Conservation (phyloP, 1,140 invertebrate genomes). For the Chelonus insularis region DNA sequence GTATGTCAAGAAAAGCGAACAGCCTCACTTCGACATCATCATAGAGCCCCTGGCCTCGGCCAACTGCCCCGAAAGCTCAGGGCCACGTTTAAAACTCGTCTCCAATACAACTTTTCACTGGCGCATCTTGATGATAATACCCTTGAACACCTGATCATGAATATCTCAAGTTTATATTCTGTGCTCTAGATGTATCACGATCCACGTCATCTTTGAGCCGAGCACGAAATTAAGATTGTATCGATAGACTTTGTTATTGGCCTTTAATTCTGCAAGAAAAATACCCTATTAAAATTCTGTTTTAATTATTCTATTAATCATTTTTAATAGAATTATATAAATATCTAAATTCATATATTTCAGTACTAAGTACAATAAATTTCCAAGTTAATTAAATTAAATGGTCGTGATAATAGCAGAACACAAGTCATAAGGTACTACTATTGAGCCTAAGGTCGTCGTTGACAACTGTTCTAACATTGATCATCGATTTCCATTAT, state of each 20-base stretch:
- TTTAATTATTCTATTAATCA: too few relatives aligned
- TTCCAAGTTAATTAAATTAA: neutral
- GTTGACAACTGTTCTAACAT: neutral
- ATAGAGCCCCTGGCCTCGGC: conserved; percentile 12
- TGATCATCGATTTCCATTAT: neutral
- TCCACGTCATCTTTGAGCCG: too few relatives aligned
- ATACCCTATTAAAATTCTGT: too few relatives aligned
- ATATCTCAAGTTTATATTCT: conserved; percentile 8
- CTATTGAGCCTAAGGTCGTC: neutral
- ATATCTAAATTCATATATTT: too few relatives aligned
- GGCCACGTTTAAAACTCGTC: conserved; percentile 23
- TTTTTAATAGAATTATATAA: too few relatives aligned
- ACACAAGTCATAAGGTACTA: neutral
- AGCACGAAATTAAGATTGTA: too few relatives aligned
- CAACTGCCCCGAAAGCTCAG: conserved; percentile 25
- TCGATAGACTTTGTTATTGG: too few relatives aligned
- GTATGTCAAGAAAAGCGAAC: conserved; percentile 22
- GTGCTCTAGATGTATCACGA: neutral
- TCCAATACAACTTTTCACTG: conserved; percentile 6
- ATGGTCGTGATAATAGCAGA: neutral
- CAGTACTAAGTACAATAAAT: too few relatives aligned
- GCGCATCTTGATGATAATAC: conserved; percentile 20
- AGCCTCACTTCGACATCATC: neutral
- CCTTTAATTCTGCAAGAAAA: too few relatives aligned
- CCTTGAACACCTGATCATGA: conserved; percentile 15